phyloP scores from a whole-genome alignment of 2,113 vertebrate species.

The Origma solitaria region DNA sequence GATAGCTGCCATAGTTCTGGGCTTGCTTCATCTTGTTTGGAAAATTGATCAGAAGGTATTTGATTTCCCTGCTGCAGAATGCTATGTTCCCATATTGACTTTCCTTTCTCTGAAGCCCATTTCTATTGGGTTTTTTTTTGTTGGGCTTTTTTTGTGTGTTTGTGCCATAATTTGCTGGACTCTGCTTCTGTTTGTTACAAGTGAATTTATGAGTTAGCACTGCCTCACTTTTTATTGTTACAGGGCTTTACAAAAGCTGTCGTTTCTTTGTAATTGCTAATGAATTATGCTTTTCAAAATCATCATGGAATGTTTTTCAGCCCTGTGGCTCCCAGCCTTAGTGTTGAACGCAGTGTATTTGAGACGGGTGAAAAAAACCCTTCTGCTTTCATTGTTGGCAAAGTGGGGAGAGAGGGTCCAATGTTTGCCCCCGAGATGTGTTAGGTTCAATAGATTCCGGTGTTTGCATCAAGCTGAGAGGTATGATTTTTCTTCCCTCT shows the following conservation, averaged over 20 bases:
- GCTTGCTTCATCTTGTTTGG: background rate
- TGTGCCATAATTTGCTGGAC: background rate
- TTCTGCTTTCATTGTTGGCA: background rate
- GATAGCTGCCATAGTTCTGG: background rate
- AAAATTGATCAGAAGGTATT: conserved; percentile 10
- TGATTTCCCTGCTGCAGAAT: background rate
- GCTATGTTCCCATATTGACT: background rate
- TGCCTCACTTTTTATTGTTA: background rate
- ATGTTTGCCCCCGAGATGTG: rapidly evolving
- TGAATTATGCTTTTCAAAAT: conserved; percentile 5
- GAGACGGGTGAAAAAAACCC: background rate
- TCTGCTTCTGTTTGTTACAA: background rate
- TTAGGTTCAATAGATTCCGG: background rate
- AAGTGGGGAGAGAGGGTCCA: background rate
- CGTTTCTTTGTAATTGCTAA: conserved; percentile 20
- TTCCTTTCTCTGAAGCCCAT: background rate
- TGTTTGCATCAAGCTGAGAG: background rate
- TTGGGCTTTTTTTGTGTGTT: background rate
- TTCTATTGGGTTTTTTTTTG: background rate
- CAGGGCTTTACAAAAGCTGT: background rate
- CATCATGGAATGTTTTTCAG: background rate
- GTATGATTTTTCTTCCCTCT: background rate
- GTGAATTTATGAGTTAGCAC: background rate
- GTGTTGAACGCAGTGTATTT: background rate
- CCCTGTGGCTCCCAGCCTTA: background rate